Evolutionary conservation across 2,888 invertebrate species (phyloP), one percentile per base, ranked within the genome.

Genomic region (Xanthorhoe spadicearia): DNA sequence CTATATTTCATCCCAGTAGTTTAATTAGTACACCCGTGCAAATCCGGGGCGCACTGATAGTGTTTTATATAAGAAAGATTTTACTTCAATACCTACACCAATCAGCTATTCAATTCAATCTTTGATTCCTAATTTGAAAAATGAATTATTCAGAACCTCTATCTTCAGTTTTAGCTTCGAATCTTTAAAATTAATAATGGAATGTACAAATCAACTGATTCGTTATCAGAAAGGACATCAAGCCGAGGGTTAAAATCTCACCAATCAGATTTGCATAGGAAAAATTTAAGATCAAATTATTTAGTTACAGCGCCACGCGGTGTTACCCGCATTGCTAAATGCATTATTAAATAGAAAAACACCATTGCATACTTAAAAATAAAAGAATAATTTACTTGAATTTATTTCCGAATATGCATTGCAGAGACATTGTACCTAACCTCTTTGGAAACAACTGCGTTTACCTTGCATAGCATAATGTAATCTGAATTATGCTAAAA

Each of bases 401-500:
- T 23, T 23, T 23, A 23, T 13, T 13, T 13, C 38, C 10, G 10
- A 38, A 38, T 9, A 38, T 38, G 38, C 9, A 43, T 43, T 43
- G 38, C 38, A 32, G 5, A 32, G 0, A 32, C 32, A 43, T 43
- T 43, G 13, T 13, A 43, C 1, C 13, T 23, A n/a, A n/a, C 23
- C 35, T 9, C 38, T 43, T 43, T 43, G 13, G 10, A 43, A 43
- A 43, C 4, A 13, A 43, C 38, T 43, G 38, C 35, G 35, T 38
- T 53, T 48, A 52, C 46, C 46, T 61, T 46, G 52, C 60, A 48
- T 7, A 61, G 57, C n/a, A 18, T 19, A 18, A 59, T 38, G 59
- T 50, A 50, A 50, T 49, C 48, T 49, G 60, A 68, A 71, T 71
- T 68, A 68, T 69, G 71, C 57, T 68, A 71, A 69, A 66, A 61